Evolutionary conservation across 2,888 invertebrate species (phyloP).

Genomic region (Imbricaverruca yamaguchii): DNA sequence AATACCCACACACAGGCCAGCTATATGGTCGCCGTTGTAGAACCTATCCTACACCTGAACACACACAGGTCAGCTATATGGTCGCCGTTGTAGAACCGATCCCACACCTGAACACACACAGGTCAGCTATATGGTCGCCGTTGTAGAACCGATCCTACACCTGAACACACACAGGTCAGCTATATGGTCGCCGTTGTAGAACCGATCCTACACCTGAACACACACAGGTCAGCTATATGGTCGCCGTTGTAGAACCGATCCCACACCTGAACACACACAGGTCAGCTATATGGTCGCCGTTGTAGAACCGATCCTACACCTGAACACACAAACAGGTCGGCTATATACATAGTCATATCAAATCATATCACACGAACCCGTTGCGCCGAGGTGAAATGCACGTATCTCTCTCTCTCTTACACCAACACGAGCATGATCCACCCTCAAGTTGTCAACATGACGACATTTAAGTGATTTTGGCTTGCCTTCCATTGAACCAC

Average conservation of each 20-base stretch:
- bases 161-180: conserved; percentile 60
- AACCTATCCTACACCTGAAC: conserved; percentile 95
- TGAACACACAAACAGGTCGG: conserved; percentile 59
- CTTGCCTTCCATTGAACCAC: too few relatives aligned
- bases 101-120: conserved; percentile 92
- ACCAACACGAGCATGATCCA: too few relatives aligned
- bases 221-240: conserved; percentile 44
- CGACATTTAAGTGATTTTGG: too few relatives aligned
- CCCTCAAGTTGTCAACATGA: too few relatives aligned
- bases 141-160: conserved; percentile 91
- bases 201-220: conserved; percentile 92
- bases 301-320: conserved; percentile 91
- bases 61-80: conserved; percentile 45
- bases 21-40: conserved; percentile 52
- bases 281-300: conserved; percentile 41
- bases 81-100: conserved; percentile 69
- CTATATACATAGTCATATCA: too few relatives aligned
- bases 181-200: conserved; percentile 57
- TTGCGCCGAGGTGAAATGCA: too few relatives aligned
- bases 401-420: too few relatives aligned
- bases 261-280: conserved; percentile 87
- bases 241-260: conserved; percentile 74
- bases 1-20: conserved; percentile 50
- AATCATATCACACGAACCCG: too few relatives aligned
- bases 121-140: conserved; percentile 40